Evolutionary conservation across 2,797 vertebrate species (phyloP).

Genomic region (Synanceia verrucosa): DNA sequence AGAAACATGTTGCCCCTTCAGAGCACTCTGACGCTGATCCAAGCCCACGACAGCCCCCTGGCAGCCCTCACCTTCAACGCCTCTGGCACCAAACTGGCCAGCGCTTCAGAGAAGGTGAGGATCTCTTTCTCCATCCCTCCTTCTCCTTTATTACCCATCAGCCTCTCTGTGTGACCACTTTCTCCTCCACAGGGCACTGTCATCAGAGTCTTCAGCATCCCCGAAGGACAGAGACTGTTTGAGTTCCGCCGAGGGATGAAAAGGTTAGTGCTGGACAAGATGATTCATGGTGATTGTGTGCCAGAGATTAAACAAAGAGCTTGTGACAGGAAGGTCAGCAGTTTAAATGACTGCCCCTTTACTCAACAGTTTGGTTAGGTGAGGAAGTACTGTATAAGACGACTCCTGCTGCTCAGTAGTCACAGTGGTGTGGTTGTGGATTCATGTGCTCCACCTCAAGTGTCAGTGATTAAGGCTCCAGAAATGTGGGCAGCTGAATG

Average conservation of each 20-base stretch:
- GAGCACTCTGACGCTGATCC: slow-evolving; percentile 89
- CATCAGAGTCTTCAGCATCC: slow-evolving; percentile 92
- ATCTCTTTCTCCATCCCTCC: not conserved
- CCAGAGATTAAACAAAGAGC: slow-evolving; percentile 1
- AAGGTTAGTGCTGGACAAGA: slow-evolving; percentile 79
- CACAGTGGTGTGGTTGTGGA: not conserved
- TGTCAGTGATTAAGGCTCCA: slow-evolving; percentile 15
- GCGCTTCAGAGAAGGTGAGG: slow-evolving; percentile 91
- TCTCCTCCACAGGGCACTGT: slow-evolving; percentile 87
- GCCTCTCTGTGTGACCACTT: slow-evolving; percentile 14
- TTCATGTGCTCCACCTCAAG: not conserved
- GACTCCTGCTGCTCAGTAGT: slow-evolving; percentile 2
- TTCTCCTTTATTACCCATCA: not conserved
- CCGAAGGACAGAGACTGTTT: slow-evolving; percentile 91
- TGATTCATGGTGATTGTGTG: not conserved
- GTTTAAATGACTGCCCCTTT: slow-evolving; percentile 2
- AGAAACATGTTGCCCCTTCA: slow-evolving; percentile 59
- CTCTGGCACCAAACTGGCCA: slow-evolving; percentile 89
- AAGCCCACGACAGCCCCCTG: slow-evolving; percentile 91
- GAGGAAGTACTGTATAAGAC: no score
- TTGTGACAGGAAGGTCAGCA: slow-evolving; percentile 4
- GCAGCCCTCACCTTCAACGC: slow-evolving; percentile 91
- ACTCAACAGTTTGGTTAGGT: slow-evolving; percentile 9
- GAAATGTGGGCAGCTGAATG: slow-evolving; percentile 1
- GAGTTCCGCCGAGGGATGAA: slow-evolving; percentile 97